A percentile compares a stretch with the other conserved stretches of the same genome.
These are phyloP conservation scores for Colinus virginianus DNA, from an alignment of 2,113 vertebrate species.

Conservation along the genomic window DNA sequence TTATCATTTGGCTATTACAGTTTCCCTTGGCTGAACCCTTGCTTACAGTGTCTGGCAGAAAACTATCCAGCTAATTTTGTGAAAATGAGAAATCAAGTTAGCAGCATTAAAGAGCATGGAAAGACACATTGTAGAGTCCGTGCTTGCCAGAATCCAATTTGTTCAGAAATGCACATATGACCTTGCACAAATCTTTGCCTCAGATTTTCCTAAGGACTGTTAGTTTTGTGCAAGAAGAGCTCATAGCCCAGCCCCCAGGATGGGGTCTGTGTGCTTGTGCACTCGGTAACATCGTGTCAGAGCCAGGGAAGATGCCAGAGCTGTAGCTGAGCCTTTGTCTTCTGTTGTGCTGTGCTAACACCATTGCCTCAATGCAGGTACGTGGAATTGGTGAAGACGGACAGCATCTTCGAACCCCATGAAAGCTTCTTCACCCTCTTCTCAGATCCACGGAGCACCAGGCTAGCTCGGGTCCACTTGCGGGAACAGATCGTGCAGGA, in stretches of 20 bases:
- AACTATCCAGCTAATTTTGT: constrained; percentile 6
- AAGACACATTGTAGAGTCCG: neutral
- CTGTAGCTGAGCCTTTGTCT: neutral
- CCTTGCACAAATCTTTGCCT: neutral
- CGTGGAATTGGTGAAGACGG: constrained; percentile 92
- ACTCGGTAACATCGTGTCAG: rapidly evolving
- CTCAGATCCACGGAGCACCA: constrained; percentile 92
- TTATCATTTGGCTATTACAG: neutral
- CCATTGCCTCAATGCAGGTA: constrained; percentile 80
- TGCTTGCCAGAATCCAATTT: neutral
- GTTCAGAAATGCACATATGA: neutral
- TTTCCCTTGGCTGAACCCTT: constrained; percentile 18
- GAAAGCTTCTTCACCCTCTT: constrained; percentile 97
- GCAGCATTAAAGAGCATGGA: neutral
- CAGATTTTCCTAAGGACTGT: neutral
- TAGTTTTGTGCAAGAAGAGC: neutral
- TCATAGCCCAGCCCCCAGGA: neutral
- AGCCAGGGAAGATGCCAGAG: neutral
- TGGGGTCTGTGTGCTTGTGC: neutral
- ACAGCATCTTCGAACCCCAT: constrained; percentile 90
- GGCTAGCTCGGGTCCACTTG: constrained; percentile 91
- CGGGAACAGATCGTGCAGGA: constrained; percentile 91
- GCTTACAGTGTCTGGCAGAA: neutral
- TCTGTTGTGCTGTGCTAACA: neutral
- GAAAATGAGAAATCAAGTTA: neutral